phyloP scores from a whole-genome alignment of 1,140 invertebrate species.

The Panulirus ornatus region DNA sequence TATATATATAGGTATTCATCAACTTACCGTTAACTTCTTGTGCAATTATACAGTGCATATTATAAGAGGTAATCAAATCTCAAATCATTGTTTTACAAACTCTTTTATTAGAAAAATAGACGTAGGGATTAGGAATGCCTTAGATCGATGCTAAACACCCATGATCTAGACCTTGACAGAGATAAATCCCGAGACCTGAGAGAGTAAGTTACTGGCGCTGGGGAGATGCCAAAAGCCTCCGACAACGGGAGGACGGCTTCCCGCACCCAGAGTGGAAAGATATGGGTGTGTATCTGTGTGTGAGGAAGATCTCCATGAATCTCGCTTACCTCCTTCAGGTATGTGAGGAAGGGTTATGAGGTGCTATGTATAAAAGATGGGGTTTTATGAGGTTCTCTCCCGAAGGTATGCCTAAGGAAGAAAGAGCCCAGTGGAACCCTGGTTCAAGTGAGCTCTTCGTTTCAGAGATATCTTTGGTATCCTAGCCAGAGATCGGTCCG shows the following conservation, averaged over 20 bases:
- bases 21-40: too few species aligned
- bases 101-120: constrained; percentile 52
- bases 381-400: constrained; percentile 35
- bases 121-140: constrained; percentile 54
- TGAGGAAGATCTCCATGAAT: constrained; percentile 22
- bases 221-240: constrained; percentile 57
- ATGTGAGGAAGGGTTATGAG: constrained; percentile 6
- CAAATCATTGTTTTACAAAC: constrained; percentile 50
- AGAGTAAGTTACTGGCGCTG: constrained; percentile 45
- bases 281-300: constrained; percentile 52
- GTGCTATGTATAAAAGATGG: constrained; percentile 55
- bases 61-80: constrained; percentile 61
- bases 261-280: constrained; percentile 64
- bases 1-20: too few species aligned
- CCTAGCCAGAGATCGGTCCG: constrained; percentile 73
- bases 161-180: constrained; percentile 62
- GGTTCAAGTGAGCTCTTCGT: constrained; percentile 63
- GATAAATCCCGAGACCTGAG: constrained; percentile 46
- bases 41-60: constrained; percentile 49
- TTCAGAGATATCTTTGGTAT: constrained; percentile 70
- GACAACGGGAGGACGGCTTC: constrained; percentile 58
- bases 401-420: constrained; percentile 53
- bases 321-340: constrained; percentile 53
- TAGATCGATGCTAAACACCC: constrained; percentile 60
- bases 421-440: constrained; percentile 3